Evolutionary conservation across 2,797 vertebrate genomes (phyloP), one percentile per base, ranked within the genome.

Genomic region (Scomberomorus guttatus): DNA sequence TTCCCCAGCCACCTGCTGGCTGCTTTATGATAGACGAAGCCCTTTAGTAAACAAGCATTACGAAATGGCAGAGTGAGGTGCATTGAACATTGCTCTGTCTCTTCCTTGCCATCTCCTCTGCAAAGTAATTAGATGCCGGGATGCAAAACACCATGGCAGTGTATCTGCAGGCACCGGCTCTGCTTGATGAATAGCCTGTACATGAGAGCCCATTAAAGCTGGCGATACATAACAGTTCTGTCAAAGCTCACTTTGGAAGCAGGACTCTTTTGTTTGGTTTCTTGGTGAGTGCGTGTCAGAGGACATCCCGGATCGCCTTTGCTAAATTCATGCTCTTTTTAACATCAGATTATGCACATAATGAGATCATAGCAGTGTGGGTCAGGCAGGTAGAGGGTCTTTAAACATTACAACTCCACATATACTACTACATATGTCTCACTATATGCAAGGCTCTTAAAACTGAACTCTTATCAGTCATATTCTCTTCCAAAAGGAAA

Each of bases 91-190:
- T 56, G 68, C 83, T 81, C 84, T 72, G 74, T 77, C 77, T 84
- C 84, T 68, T 77, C 72, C 78, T 89, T 64, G 75, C 80, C 74
- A 77, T 87, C 86, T 80, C 87, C 84, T 80, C 80, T 2, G 75
- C 77, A 78, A 79, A 89, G 89, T 91, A 94, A 94, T 95, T 95
- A 93, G 89, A 87, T 79, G 77, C 82, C 39, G 68, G 77, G 66
- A 90, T 90, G 86, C 70, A 86, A 80, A 91, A 87, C 69, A 60
- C 74, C 77, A 71, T 65, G 83, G 69, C 80, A 34, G 81, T 80
- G 76, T 87, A 83, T 91, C 90, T 93, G 86, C 87, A 85, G 86
- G 93, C 92, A 88, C 87, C 83, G 76, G 83, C 75, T 76, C 80
- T 11, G 64, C 80, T 75, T 92, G 91, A 94, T 91, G 90, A 89